Base-by-base conservation (phyloP, 2,888 invertebrate genomes). In the Laothoe populi region DNA sequence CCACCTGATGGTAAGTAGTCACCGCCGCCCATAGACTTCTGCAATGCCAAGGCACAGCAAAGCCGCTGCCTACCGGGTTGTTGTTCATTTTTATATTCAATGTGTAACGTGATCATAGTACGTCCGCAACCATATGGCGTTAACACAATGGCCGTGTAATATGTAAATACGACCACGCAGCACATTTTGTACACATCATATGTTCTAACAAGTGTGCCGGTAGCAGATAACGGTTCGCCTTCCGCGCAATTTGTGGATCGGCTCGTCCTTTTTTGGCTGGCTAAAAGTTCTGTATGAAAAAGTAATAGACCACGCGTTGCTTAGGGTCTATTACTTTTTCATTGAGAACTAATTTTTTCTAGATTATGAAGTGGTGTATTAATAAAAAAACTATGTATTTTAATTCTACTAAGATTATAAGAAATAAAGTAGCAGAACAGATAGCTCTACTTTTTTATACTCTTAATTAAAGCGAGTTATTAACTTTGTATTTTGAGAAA, bases 151-250 rank as follows among this genome's bases (percentile, higher is more conserved):
- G 61, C 60, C 64, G 58, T 67, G 69, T 74, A 65, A 69, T 67
- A 73, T 74, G 74, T 70, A 72, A 77, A 79, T 74, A 70, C 64
- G 57, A 62, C 65, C 59, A 26, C 42, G 65, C 65, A 64, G 46
- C 48, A 63, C 65, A 59, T 71, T 68, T 67, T 68, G 24, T 49
- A 65, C 64, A 64, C 67, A 60, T 57, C 61, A 60, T 64, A 66
- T 61, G 64, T 63, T 64, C 62, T 58, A 63, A 66, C 63, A 62
- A 63, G 59, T 60, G 59, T 61, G 42, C 45, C 62, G 59, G 64
- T 57, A 64, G 63, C 63, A 64, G 61, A 31, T 19, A 57, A 62
- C 57, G 31, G 19, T 53, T 24, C 23, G 40, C 40, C 46, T 61
- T 61, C 46, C 45, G 45, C 26, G 44, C 61, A 44, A 57, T 61